Evolutionary conservation across 2,888 invertebrate genomes (phyloP), one percentile per base, ranked within the genome.

Genomic region (Cephus pulcher): DNA sequence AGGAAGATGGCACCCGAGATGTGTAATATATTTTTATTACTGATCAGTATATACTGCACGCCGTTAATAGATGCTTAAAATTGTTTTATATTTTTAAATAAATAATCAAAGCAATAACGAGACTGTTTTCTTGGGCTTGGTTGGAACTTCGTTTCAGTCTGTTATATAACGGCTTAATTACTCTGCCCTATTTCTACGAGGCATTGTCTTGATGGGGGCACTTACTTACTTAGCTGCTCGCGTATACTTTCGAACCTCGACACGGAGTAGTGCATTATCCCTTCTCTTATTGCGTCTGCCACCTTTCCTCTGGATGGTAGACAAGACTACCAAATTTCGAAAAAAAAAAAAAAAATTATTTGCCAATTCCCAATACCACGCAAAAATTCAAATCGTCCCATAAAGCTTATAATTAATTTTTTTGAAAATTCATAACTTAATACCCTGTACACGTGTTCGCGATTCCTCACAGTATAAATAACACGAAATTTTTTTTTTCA

Each of bases 101-200:
- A 56, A 56, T 9, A 56, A 56, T 15, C 15, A 23, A 56, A 56
- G 9, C 56, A 23, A 23, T 9, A 71, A 6, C 71, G 32, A 34
- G 71, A 71, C 71, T 32, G 33, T 71, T 56, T 56, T 56, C 56
- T 71, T 32, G 75, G 37, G 37, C 30, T 30, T 75, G 6, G 23
- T 56, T 56, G 32, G 37, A 37, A 77, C 79, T 75, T 73, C 70
- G 68, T 77, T 80, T 86, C 86, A 85, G 86, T 85, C 84, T 83
- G 85, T 90, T 90, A 90, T 90, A 90, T 89, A 90, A 90, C 87
- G 85, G 84, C 87, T 90, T 90, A 90, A 90, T 90, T 90, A 89
- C 90, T 88, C 86, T 90, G 90, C 85, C 90, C 90, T 86, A 89
- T 90, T 90, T 90, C 89, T 88, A 84, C 86, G 87, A 86, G 85